These are phyloP conservation scores for Macropis europaea DNA, from an alignment of 2,888 invertebrate genomes.

Conservation along the genomic window DNA sequence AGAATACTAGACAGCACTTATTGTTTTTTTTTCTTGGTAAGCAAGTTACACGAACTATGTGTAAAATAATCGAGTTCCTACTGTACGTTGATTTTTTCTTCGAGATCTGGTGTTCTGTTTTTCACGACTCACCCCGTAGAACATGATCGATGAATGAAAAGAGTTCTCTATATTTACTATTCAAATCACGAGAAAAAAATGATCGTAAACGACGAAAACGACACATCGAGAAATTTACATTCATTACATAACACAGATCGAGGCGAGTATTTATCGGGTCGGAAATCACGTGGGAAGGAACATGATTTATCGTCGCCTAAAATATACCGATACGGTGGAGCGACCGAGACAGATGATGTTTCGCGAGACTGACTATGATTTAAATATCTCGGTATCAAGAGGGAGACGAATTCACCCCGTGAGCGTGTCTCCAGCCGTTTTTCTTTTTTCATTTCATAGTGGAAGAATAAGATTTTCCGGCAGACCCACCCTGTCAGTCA, in stretches of 20 bases:
- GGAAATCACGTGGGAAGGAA: slow-evolving; percentile 42
- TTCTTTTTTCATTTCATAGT: slow-evolving; percentile 32
- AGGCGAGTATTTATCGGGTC: slow-evolving; percentile 51
- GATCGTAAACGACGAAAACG: background rate
- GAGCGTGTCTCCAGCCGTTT: slow-evolving; percentile 28
- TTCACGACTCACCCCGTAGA: no score
- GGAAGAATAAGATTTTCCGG: slow-evolving; percentile 61
- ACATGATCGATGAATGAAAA: no score
- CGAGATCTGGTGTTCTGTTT: no score
- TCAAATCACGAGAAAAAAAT: no score
- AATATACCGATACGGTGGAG: slow-evolving; percentile 31
- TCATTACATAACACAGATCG: slow-evolving; percentile 6
- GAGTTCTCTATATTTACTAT: no score
- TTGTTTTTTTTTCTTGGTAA: no score
- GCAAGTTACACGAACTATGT: no score
- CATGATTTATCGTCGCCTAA: slow-evolving; percentile 53
- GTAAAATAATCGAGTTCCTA: no score
- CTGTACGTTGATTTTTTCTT: no score
- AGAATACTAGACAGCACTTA: no score
- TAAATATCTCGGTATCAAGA: slow-evolving; percentile 55
- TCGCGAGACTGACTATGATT: slow-evolving; percentile 58
- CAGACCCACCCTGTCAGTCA: slow-evolving; percentile 51
- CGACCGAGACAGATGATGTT: slow-evolving; percentile 43
- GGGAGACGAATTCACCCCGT: slow-evolving; percentile 21
- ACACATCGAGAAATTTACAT: background rate